Evolutionary conservation across 2,113 vertebrate species (phyloP).

Genomic region (Dissostichus mawsoni): DNA sequence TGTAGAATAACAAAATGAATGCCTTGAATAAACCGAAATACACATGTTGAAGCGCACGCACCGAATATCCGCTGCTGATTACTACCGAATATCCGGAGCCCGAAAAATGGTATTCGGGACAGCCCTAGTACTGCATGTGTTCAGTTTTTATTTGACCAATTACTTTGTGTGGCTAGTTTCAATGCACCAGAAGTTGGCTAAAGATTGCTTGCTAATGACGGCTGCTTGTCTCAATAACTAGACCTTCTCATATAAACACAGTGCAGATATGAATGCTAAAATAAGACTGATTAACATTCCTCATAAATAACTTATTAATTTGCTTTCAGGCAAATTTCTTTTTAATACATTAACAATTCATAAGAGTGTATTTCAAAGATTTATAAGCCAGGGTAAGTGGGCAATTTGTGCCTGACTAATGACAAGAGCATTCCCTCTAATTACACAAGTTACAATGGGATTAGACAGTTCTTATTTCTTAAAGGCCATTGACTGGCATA

Average conservation of each 20-base stretch:
- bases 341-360: conserved; percentile 59
- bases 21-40: too few species aligned
- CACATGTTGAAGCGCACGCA: too few species aligned
- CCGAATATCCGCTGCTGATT: too few species aligned
- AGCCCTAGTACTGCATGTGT: background rate
- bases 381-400: conserved; percentile 66
- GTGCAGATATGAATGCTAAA: conserved; percentile 28
- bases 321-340: conserved; percentile 67
- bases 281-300: conserved; percentile 56
- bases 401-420: conserved; percentile 69
- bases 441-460: conserved; percentile 77
- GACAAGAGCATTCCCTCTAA: conserved; percentile 63
- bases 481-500: conserved; percentile 50
- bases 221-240: background rate
- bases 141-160: background rate
- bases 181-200: background rate
- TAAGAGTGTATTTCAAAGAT: conserved; percentile 59
- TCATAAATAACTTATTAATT: conserved; percentile 77
- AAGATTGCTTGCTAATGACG: background rate
- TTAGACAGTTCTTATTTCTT: conserved; percentile 58
- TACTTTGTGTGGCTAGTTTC: conserved; percentile 13
- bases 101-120: too few species aligned
- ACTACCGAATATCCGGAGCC: too few species aligned
- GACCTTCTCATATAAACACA: background rate
- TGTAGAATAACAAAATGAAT: too few species aligned